A percentile compares a stretch with the other conserved stretches of the same genome.
Conservation (phyloP, 2,888 invertebrate species). For the Heliconius sara region DNA sequence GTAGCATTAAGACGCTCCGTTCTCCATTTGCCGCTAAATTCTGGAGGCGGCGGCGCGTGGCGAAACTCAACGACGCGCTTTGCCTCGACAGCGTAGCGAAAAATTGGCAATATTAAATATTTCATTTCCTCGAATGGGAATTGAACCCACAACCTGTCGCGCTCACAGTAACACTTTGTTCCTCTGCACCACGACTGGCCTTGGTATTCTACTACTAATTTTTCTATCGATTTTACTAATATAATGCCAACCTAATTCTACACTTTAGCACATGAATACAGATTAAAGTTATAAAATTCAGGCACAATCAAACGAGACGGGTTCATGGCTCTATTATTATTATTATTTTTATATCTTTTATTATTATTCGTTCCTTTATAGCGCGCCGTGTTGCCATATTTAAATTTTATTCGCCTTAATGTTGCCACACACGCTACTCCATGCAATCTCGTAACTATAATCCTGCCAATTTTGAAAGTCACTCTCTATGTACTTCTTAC, state of each 20-base stretch:
- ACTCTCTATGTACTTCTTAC: conserved; percentile 44
- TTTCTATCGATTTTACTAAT: not conserved
- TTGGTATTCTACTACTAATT: not conserved
- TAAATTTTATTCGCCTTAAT: conserved; percentile 83
- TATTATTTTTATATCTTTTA: conserved; percentile 62
- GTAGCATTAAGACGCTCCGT: not conserved
- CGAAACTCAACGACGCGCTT: not conserved
- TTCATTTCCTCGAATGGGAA: not conserved
- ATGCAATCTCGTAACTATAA: conserved; percentile 79
- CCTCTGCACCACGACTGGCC: not conserved
- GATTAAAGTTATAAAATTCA: conserved; percentile 5
- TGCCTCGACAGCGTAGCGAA: no score
- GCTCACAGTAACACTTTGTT: no score
- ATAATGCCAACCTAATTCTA: not conserved
- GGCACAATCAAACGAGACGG: conserved; percentile 15
- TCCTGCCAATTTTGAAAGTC: conserved; percentile 52
- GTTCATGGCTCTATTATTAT: conserved; percentile 25
- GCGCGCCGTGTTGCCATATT: conserved; percentile 79
- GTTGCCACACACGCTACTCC: conserved; percentile 80
- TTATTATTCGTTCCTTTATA: conserved; percentile 78
- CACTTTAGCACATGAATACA: not conserved
- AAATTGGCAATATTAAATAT: not conserved
- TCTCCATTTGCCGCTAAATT: not conserved
- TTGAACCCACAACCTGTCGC: not conserved
- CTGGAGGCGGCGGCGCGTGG: not conserved